phyloP scores from a whole-genome alignment of 2,113 vertebrate species.

The Pomatorhinus ruficollis region DNA sequence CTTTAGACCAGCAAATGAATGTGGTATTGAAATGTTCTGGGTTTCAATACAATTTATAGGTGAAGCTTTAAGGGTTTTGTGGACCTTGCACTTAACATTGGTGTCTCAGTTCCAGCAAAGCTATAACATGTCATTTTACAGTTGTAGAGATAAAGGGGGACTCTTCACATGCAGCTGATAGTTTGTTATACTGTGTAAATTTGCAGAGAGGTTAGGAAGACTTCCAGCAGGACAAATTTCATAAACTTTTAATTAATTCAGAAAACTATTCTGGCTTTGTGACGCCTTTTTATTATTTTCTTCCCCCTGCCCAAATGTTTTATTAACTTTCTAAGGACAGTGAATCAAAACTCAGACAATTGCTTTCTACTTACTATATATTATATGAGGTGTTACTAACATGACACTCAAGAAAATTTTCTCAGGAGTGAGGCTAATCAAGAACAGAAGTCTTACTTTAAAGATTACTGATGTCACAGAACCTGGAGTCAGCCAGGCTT shows the following conservation, averaged over 20 bases:
- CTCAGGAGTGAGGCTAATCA: neutral
- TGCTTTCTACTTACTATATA: neutral
- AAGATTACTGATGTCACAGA: neutral
- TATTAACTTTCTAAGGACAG: neutral
- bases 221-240: neutral
- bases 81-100: neutral
- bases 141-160: neutral
- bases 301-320: neutral
- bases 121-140: neutral
- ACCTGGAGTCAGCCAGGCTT: neutral
- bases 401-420: neutral
- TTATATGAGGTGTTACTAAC: neutral
- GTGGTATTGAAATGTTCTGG: neutral
- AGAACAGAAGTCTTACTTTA: neutral
- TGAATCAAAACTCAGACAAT: neutral
- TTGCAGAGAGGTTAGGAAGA: neutral
- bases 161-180: neutral
- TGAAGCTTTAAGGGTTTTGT: neutral
- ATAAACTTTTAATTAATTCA: neutral
- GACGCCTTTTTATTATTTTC: neutral
- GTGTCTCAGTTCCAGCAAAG: neutral
- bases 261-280: neutral
- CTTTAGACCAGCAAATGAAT: neutral
- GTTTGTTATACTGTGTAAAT: neutral
- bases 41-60: neutral